Evolutionary conservation across 1,140 invertebrate genomes (phyloP), one percentile per base, ranked within the genome.

Genomic region (Listronotus bonariensis): DNA sequence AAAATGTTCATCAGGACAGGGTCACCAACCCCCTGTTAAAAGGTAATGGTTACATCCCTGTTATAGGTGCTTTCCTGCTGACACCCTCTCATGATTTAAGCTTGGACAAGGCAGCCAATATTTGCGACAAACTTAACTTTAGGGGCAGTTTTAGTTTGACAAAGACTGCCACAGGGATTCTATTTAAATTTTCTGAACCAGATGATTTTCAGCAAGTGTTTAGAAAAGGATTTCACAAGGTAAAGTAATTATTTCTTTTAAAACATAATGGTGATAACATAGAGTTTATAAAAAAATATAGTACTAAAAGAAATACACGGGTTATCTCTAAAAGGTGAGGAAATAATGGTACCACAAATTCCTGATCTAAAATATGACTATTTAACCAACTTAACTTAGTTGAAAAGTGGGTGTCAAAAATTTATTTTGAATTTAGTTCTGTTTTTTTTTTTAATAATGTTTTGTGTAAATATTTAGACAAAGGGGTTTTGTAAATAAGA

Each of bases 91-190:
- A 92, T 78, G 91, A 92, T 72, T 81, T 92, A 62, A 91, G 87
- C 72, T 86, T 92, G 83, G 90, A 92, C 78, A 90, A 91, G 68
- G 90, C 90, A 0, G 89, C 89, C n/a, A 84, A 88, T 69, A 91
- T 92, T 68, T 92, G 90, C 78, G 91, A 92, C 81, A 92, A 92
- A 79, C 90, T 92, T 86, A 90, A 89, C 80, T 92, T 92, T 78
- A 89, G 89, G 69, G 90, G 90, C 36, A 89, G 89, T 71, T 92
- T 92, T 80, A 91, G 89, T 64, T 81, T 92, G 68, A 92, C 91
- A 42, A 92, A 91, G 82, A 92, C 91, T 1, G 90, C 91, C 57
- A 92, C 90, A 46, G 91, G 91, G n/a, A 92, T 92, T 70, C 83
- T 92, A 46, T 92, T 92, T 83, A 92, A 92, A 79, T 92, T 92